phyloP scores from a whole-genome alignment of 2,113 vertebrate species.

The Apteryx mantelli region DNA sequence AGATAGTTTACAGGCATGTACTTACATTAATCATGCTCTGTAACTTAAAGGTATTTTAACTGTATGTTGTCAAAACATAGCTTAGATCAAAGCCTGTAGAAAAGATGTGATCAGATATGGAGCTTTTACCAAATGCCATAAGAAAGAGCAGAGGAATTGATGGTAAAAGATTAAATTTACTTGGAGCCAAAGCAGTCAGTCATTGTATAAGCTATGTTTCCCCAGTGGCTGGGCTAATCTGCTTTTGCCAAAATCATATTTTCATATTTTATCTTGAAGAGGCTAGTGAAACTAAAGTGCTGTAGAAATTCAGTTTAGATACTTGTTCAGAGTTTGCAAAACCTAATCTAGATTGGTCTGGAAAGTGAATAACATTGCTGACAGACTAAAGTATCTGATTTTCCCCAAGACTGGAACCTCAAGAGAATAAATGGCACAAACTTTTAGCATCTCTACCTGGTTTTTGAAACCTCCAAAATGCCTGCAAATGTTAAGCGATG shows the following conservation, averaged over 20 bases:
- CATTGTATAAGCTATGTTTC: neutral
- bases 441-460: neutral
- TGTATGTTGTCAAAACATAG: neutral
- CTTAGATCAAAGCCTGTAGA: neutral
- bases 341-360: neutral
- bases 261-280: slow-evolving; percentile 18
- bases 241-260: neutral
- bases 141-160: neutral
- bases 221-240: slow-evolving; percentile 23
- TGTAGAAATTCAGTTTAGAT: neutral
- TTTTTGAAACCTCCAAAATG: neutral
- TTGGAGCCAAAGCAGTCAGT: neutral
- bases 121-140: neutral
- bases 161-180: slow-evolving; percentile 28
- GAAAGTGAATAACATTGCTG: neutral
- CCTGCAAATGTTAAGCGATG: neutral
- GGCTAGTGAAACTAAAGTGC: neutral
- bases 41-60: slow-evolving; percentile 27
- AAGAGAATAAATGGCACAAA: neutral
- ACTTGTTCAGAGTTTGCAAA: neutral
- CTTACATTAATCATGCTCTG: neutral
- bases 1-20: neutral
- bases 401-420: neutral
- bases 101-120: neutral
- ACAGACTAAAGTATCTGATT: neutral